Base-by-base conservation (phyloP, 2,888 invertebrate genomes). In the Brachyptera risi region DNA sequence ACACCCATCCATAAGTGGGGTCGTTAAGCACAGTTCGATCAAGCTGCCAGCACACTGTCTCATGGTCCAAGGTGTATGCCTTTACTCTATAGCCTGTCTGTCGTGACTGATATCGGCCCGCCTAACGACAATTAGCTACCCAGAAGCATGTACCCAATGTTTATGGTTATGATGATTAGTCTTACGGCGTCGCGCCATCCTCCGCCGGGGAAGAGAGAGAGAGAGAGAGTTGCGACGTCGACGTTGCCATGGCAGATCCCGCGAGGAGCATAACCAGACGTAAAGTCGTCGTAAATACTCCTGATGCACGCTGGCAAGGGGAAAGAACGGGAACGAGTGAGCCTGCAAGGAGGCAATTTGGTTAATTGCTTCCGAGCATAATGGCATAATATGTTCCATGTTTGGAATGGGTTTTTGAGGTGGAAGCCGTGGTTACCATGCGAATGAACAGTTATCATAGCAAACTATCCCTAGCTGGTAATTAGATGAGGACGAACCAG, bases 361-460 rank as follows among this genome's bases (percentile, higher is more conserved):
- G 63, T 65, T 66, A 66, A 66, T 66, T 66, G 66, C 65, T 62
- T 65, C 64, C 58, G 31, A 51, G 66, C 62, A 62, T 62, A 65
- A 63, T 65, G 62, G 65, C 54, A 63, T 63, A 65, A 65, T 65
- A 65, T 63, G 65, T 65, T 62, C 54, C 40, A 40, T 56, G 60
- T 26, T 15, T 21, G 40, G 51, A 15, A 51, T 31, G 27, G 51
- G 31, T 27, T 24, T 58, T 44, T 49, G 47, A 58, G 42, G 58
- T 27, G 35, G 59, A 59, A 49, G 42, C 49, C 35, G 56, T 42
- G 35, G 23, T 11, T 35, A 49, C 47, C 49, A 23, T 35, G 47
- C 19, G 23, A 58, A 15, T 21, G 58, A 47, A 44, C 35, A 40
- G 26, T 58, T 47, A 19, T 44, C 49, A 58, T 24, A 21, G 15